phyloP scores from a whole-genome alignment of 2,797 vertebrate genomes.

The Malurus leucopterus region DNA sequence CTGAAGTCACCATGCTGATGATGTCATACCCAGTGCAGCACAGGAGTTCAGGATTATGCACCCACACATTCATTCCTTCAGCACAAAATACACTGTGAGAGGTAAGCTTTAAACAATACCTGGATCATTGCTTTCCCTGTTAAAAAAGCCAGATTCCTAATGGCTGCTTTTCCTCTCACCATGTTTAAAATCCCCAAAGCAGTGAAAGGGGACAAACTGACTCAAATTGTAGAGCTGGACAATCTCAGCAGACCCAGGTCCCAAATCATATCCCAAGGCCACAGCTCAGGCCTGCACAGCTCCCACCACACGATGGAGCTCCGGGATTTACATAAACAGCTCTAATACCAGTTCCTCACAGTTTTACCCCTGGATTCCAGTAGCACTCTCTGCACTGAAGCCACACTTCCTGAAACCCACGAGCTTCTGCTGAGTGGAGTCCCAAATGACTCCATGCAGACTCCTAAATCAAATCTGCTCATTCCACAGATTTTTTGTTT shows the following conservation, averaged over 20 bases:
- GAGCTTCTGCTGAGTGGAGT: not conserved
- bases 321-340: not conserved
- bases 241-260: not conserved
- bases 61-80: not conserved
- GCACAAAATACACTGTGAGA: accelerated
- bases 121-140: not conserved
- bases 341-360: not conserved
- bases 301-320: not conserved
- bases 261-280: not conserved
- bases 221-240: accelerated
- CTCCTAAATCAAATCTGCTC: not conserved
- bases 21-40: not conserved
- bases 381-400: not conserved
- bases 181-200: not conserved
- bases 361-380: not conserved
- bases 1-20: not conserved
- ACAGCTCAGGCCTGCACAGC: not conserved
- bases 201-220: not conserved
- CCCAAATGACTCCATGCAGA: accelerated
- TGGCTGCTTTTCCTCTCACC: not conserved
- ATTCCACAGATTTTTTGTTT: accelerated
- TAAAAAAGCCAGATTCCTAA: not conserved
- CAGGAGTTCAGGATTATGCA: not conserved
- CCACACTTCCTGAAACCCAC: not conserved
- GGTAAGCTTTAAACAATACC: not conserved